Base-by-base conservation (phyloP, 2,797 vertebrate genomes). In the Melanogrammus aeglefinus region DNA sequence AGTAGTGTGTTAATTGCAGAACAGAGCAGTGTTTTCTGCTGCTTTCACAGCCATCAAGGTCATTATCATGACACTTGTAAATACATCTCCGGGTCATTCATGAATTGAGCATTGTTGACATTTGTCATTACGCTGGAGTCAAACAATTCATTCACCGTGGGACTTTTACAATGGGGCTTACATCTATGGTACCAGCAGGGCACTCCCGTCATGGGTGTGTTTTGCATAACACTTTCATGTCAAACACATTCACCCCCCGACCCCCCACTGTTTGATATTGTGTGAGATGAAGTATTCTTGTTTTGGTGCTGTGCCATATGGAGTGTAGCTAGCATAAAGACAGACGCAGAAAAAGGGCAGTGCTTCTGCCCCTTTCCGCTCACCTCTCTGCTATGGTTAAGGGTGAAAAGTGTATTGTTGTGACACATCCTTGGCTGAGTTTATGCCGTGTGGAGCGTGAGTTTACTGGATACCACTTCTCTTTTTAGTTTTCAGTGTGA, bases 341-440 rank as follows among this genome's bases (percentile, higher is more conserved):
- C 87, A 83, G 85, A 8, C 12, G 9, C 69, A 16, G 24, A 51
- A 71, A 73, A 70, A 83, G 85, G 85, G 79, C 73, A 73, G 72
- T 75, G 80, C 75, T 82, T 74, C 80, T 80, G 84, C 75, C 81
- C 83, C 47, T 6, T 18, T 21, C 85, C 80, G 77, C 84, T 88
- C 88, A 86, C 88, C 86, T 84, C 83, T 88, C 85, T 70, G 10
- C 87, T 87, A 84, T 83, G 82, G 80, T 88, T 51, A 18, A 18
- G 2, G 47, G 18, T 80, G 92, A 93, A 90, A 91, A 78, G 80
- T 91, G 92, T 87, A 93, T 91, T 91, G 88, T 84, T 12, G 24
- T 81, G 85, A 83, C 86, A 83, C 90, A 90, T 89, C 90, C 85
- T 91, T 86, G 83, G 92, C 88, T 73, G 79, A 86, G 86, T 57